Conservation (phyloP, 2,888 invertebrate species). For the Drosophila subquinaria region DNA sequence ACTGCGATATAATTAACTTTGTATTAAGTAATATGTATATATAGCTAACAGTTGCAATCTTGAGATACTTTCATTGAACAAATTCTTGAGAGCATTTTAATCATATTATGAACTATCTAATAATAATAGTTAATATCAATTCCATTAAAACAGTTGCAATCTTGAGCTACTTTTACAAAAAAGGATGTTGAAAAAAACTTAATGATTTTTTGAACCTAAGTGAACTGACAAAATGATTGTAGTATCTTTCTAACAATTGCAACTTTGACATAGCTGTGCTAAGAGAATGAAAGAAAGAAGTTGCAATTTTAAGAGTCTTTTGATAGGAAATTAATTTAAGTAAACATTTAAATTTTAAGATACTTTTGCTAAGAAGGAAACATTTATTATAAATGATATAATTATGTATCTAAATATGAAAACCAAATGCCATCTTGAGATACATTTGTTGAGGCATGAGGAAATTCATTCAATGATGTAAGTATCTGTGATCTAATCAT, state of each 20-base stretch:
- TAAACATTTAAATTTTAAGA: too few species aligned
- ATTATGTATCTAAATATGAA: background rate
- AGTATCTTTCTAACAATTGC: too few species aligned
- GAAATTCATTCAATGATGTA: background rate
- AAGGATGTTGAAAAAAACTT: too few species aligned
- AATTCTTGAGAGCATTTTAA: background rate
- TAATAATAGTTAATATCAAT: too few species aligned
- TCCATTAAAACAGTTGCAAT: background rate
- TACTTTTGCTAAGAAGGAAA: background rate
- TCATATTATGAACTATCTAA: background rate
- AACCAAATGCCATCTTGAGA: constrained; percentile 1
- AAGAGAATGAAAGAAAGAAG: too few species aligned
- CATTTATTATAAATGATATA: background rate
- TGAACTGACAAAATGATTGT: too few species aligned
- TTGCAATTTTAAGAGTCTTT: too few species aligned
- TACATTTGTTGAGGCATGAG: constrained; percentile 3
- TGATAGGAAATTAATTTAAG: too few species aligned
- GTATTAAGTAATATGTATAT: constrained; percentile 28
- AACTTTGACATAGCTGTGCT: too few species aligned
- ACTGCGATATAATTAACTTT: constrained; percentile 4
- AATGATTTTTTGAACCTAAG: too few species aligned
- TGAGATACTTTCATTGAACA: background rate
- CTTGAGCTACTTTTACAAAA: too few species aligned
- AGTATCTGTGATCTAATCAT: constrained; percentile 27
- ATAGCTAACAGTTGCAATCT: constrained; percentile 4